Percentiles rank a stretch among this genome's conserved stretches.
Conservation (phyloP, 2,797 vertebrate genomes). For the Pangasius sanitwongsei region DNA sequence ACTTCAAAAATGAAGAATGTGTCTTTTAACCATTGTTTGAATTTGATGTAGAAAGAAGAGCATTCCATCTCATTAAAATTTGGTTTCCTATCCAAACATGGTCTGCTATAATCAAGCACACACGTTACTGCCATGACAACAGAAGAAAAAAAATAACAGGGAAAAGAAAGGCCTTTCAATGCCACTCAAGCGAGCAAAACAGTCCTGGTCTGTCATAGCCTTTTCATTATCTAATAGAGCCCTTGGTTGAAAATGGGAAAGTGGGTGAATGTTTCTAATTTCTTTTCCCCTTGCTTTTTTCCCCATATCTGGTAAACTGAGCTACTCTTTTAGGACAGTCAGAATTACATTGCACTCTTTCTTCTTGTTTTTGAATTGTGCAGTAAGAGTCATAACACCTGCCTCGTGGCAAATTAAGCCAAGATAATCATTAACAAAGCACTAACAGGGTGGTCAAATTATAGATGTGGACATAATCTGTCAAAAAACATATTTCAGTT, state of each 20-base stretch:
- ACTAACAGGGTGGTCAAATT: not conserved
- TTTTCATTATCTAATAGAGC: conserved; percentile 54
- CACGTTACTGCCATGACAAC: conserved; percentile 74
- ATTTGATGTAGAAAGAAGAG: conserved; percentile 14
- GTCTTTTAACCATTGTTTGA: conserved; percentile 25
- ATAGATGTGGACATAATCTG: not conserved
- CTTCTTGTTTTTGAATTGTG: not conserved
- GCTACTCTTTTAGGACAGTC: conserved; percentile 1
- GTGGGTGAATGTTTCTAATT: conserved; percentile 22
- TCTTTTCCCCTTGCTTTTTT: not conserved
- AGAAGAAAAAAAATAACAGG: conserved; percentile 60
- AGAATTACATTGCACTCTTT: not conserved
- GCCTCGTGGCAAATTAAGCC: not conserved
- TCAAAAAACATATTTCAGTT: conserved; percentile 2
- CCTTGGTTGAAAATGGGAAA: conserved; percentile 37
- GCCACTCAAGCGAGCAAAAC: conserved; percentile 36
- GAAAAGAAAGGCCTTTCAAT: conserved; percentile 44
- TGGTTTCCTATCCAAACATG: conserved; percentile 46
- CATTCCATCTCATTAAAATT: conserved; percentile 43
- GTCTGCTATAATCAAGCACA: conserved; percentile 63
- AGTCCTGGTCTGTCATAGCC: conserved; percentile 30
- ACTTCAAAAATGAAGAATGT: conserved; percentile 54
- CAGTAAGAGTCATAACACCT: not conserved
- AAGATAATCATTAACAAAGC: conserved; percentile 24
- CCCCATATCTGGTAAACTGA: conserved; percentile 35